Evolutionary conservation across 1,140 invertebrate species (phyloP), one percentile per base, ranked within the genome.

Genomic region (Macrosteles quadrilineatus): DNA sequence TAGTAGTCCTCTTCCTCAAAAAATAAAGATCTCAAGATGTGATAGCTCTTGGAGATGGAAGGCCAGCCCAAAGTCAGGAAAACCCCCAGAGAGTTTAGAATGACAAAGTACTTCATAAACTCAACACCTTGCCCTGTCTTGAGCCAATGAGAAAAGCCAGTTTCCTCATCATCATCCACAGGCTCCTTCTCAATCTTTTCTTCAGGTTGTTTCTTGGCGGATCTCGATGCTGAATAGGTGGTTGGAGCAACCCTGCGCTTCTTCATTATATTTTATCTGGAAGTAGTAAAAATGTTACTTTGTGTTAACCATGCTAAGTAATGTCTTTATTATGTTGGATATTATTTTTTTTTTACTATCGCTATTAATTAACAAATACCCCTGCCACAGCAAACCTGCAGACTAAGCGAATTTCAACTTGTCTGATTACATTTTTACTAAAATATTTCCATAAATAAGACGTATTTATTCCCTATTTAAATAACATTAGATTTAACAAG

Each of bases 71-170:
- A 82, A 2, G 84, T 82, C 4, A 87, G 67, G 47, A 87, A 83
- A 1, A 86, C 78, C 19, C 85, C 72, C 4, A 87, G 32, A 12
- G 84, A 83, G 78, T 87, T 87, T 23, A 82, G 80, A 14, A 87
- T 76, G 19, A 87, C 84, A 72, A 87, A 87, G 1, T 86, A 74
- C 69, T 82, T 81, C 81, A 87, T 83, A 76, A 83, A 86, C 75
- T 85, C 85, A 21, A 84, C 71, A 27, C 85, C 85, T 25, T 84
- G 79, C 67, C 79, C 80, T 2, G 85, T 85, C 70, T 79, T 77
- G 4, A 87, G 73, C 86, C 86, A 87, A n/a, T 78, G 78, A 17
- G 81, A 77, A 68, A 87, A 87, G 14, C 84, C 83, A 30, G 67
- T 23, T 70, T 86, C 77, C 70, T 79, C 75, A 9, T 78, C 76